These are phyloP conservation scores for Procambarus virginalis DNA, from an alignment of 1,140 invertebrate species.

Conservation along the genomic window DNA sequence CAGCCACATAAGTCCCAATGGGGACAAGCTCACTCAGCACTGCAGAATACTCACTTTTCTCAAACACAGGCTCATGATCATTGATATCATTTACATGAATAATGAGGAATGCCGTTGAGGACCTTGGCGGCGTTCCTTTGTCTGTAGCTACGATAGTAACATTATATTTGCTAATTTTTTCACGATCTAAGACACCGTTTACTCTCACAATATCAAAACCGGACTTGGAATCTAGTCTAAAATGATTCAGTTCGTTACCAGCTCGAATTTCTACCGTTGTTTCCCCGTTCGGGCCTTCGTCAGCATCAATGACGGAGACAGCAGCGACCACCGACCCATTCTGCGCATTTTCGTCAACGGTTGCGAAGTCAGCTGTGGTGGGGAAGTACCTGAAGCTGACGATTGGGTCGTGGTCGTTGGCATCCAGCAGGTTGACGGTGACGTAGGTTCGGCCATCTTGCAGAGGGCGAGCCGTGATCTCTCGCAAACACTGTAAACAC, in stretches of 20 bases:
- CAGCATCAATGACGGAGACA: slow-evolving; percentile 92
- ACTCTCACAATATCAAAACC: slow-evolving; percentile 93
- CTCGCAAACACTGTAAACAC: slow-evolving; percentile 94
- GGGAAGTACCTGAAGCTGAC: slow-evolving; percentile 94
- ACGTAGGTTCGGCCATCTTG: slow-evolving; percentile 96
- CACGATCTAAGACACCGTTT: slow-evolving; percentile 91
- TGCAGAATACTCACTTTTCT: slow-evolving; percentile 92
- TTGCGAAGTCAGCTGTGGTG: slow-evolving; percentile 85
- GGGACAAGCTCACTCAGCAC: slow-evolving; percentile 90
- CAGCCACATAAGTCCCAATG: slow-evolving; percentile 89
- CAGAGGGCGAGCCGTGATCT: slow-evolving; percentile 89
- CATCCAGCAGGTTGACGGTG: slow-evolving; percentile 93
- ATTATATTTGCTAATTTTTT: slow-evolving; percentile 94
- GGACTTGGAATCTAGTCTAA: slow-evolving; percentile 87
- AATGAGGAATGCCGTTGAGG: slow-evolving; percentile 88
- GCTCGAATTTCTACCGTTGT: slow-evolving; percentile 87
- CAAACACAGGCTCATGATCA: slow-evolving; percentile 95
- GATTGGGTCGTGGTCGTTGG: slow-evolving; percentile 95
- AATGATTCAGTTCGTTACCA: slow-evolving; percentile 94
- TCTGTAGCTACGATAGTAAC: slow-evolving; percentile 92
- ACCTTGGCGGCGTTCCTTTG: slow-evolving; percentile 87
- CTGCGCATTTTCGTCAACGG: slow-evolving; percentile 93
- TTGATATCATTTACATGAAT: slow-evolving; percentile 96
- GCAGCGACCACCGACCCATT: slow-evolving; percentile 93
- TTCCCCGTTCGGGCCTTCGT: slow-evolving; percentile 92